Evolutionary conservation across 2,888 invertebrate species (phyloP).

Genomic region (Drosophila birchii): DNA sequence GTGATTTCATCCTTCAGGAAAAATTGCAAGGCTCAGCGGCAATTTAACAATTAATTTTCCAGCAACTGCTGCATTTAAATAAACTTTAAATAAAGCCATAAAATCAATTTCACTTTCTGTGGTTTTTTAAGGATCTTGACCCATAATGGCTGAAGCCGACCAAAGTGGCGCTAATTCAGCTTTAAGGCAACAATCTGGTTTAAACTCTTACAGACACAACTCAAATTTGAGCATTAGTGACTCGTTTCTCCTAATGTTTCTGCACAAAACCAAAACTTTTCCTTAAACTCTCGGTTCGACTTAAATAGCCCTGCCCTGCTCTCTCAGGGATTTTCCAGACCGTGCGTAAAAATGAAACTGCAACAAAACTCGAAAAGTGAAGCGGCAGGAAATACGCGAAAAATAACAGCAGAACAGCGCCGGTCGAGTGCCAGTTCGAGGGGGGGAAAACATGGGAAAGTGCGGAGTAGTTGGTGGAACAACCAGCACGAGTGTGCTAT

Average conservation of each 20-base stretch:
- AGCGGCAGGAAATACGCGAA: slow-evolving; percentile 61
- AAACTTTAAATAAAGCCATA: background rate
- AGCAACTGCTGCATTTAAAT: background rate
- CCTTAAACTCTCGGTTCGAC: slow-evolving; percentile 53
- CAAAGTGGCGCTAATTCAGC: slow-evolving; percentile 60
- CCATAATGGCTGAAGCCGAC: slow-evolving; percentile 43
- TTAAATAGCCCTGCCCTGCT: background rate
- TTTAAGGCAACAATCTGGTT: slow-evolving; percentile 69
- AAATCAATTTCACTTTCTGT: background rate
- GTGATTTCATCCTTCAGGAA: background rate
- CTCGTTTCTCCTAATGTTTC: slow-evolving; percentile 13
- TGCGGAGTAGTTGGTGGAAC: slow-evolving; percentile 1
- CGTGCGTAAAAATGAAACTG: slow-evolving; percentile 48
- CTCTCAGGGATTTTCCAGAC: slow-evolving; percentile 35
- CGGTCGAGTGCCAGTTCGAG: slow-evolving; percentile 44
- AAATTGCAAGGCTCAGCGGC: background rate
- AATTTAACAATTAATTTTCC: background rate
- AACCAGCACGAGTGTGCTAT: slow-evolving; percentile 52
- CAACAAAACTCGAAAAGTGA: slow-evolving; percentile 44
- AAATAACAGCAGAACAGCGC: slow-evolving; percentile 40
- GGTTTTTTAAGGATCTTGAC: background rate
- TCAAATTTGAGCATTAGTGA: slow-evolving; percentile 59
- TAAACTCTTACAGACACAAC: slow-evolving; percentile 55
- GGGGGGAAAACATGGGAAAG: slow-evolving; percentile 5
- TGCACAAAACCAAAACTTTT: slow-evolving; percentile 47